Conservation (phyloP, 2,888 invertebrate genomes). For the Oxystoma pomonae region DNA sequence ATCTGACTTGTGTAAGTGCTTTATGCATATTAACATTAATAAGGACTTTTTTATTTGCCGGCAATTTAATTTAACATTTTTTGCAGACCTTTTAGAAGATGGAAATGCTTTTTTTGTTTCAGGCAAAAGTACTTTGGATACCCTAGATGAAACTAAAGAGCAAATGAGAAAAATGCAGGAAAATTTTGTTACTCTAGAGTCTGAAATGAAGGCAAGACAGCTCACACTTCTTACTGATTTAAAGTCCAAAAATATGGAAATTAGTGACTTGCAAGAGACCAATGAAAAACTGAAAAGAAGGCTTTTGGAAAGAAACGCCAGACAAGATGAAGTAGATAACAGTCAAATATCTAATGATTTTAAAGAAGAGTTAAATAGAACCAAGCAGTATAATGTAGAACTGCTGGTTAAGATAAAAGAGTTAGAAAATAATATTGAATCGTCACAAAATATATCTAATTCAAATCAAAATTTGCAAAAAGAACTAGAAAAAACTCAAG, state of each 20-base stretch:
- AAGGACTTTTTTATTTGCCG: too few relatives aligned
- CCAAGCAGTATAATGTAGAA: background rate
- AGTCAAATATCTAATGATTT: background rate
- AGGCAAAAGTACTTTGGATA: conserved; percentile 61
- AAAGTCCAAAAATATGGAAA: conserved; percentile 37
- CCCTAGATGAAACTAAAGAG: conserved; percentile 73
- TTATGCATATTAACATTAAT: too few relatives aligned
- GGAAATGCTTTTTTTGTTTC: too few relatives aligned
- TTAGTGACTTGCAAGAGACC: conserved; percentile 33
- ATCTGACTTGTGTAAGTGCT: too few relatives aligned
- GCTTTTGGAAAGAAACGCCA: background rate
- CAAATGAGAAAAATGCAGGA: conserved; percentile 80
- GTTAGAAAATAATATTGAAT: conserved; percentile 10
- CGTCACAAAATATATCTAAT: background rate
- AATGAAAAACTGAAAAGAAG: conserved; percentile 20
- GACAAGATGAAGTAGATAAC: background rate
- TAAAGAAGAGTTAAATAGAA: background rate
- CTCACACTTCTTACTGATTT: conserved; percentile 36
- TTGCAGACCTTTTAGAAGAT: too few relatives aligned
- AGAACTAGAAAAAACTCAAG: background rate
- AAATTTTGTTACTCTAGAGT: conserved; percentile 67
- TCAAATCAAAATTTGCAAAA: background rate
- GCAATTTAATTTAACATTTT: too few relatives aligned
- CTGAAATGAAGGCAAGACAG: conserved; percentile 60
- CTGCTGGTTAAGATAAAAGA: background rate